phyloP scores from a whole-genome alignment of 2,888 invertebrate species.

The Eledone cirrhosa region DNA sequence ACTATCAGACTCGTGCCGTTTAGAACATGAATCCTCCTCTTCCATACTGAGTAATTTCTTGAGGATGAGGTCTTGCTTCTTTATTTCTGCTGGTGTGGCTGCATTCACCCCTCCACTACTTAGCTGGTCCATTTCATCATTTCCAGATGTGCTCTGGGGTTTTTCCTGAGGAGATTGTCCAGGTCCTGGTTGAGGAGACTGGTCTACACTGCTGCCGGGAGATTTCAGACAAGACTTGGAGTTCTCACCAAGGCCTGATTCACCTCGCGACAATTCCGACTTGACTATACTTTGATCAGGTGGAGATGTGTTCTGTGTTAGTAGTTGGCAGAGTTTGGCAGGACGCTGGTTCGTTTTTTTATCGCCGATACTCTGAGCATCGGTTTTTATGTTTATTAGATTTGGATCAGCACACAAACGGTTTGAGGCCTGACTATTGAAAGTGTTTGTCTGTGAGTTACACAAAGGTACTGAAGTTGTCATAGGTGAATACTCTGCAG shows the following conservation, averaged over 20 bases:
- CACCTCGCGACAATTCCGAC: slow-evolving; percentile 16
- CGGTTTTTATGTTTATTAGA: slow-evolving; percentile 21
- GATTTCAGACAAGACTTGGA: slow-evolving; percentile 42
- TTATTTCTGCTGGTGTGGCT: slow-evolving; percentile 1
- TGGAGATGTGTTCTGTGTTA: slow-evolving; percentile 46
- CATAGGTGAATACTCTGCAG: slow-evolving; percentile 27
- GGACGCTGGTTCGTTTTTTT: slow-evolving; percentile 34
- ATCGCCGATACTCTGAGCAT: slow-evolving; percentile 17
- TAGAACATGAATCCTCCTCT: slow-evolving; percentile 73
- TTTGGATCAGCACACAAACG: slow-evolving; percentile 22
- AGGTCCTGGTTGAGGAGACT: slow-evolving; percentile 58
- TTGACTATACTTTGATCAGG: slow-evolving; percentile 30
- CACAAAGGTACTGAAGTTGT: slow-evolving; percentile 4
- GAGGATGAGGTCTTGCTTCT: slow-evolving; percentile 58
- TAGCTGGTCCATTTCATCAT: slow-evolving; percentile 50
- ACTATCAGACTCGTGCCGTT: slow-evolving; percentile 50
- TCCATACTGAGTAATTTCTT: slow-evolving; percentile 75
- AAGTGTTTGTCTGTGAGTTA: slow-evolving; percentile 19
- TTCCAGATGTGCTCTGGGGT: slow-evolving; percentile 60
- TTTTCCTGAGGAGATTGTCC: slow-evolving; percentile 59
- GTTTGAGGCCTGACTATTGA: slow-evolving; percentile 1
- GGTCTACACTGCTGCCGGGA: slow-evolving; percentile 49
- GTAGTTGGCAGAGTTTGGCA: slow-evolving; percentile 53
- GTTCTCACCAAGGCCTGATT: neutral
- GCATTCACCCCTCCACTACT: slow-evolving; percentile 30